These are phyloP conservation scores for Hemiprocne comata DNA, from an alignment of 2,113 vertebrate species.

Conservation along the genomic window DNA sequence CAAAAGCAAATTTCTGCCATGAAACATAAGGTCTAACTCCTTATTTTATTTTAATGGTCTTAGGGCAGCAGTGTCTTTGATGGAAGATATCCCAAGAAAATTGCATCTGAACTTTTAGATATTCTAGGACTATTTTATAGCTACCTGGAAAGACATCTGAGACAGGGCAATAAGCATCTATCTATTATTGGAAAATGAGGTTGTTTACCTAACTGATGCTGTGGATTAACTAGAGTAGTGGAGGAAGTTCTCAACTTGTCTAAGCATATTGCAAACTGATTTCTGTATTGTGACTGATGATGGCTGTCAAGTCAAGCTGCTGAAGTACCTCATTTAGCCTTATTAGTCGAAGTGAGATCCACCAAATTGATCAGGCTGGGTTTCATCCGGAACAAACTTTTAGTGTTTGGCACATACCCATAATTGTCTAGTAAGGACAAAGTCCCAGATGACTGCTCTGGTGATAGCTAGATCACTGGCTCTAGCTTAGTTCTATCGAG, in stretches of 20 bases:
- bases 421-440: not conserved
- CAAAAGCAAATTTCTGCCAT: not conserved
- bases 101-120: not conserved
- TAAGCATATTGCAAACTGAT: not conserved
- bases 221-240: not conserved
- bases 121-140: not conserved
- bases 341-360: not conserved
- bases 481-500: not conserved
- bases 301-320: not conserved
- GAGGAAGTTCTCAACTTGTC: not conserved
- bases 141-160: not conserved
- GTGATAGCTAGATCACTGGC: not conserved
- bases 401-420: not conserved
- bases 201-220: not conserved
- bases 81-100: not conserved
- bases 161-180: not conserved
- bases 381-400: not conserved
- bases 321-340: not conserved
- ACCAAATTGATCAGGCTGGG: not conserved
- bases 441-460: not conserved
- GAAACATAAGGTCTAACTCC: not conserved
- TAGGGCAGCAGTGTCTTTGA: not conserved
- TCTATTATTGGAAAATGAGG: not conserved
- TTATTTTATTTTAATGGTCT: not conserved
- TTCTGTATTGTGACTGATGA: not conserved